Evolutionary conservation across 2,888 invertebrate species (phyloP), one percentile per base, ranked within the genome.

Genomic region (Drosophila vallismaia): DNA sequence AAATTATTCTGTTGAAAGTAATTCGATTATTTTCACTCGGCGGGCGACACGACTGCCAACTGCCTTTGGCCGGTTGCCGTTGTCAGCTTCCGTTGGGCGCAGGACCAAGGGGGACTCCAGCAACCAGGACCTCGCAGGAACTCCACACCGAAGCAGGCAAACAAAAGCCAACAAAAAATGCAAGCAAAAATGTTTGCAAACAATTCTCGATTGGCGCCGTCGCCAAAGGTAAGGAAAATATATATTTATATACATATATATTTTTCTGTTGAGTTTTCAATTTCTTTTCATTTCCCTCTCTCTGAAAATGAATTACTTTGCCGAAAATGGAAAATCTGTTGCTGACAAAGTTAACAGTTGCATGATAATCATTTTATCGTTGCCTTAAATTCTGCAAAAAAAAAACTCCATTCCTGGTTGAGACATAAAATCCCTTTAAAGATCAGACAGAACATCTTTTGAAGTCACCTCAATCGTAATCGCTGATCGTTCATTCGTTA

Each of bases 1-100:
- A 91, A 92, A 86, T 91, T 90, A 90, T 89, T 92, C 92, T 91
- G 86, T 89, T 90, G 92, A 91, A 92, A 91, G 89, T 92, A 92
- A 92, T 92, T 92, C 91, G 91, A 92, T 92, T 92, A 92, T 89
- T 91, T 89, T 88, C 91, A 90, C 90, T 91, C 89, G 88, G 90
- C 88, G 89, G 89, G 79, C 77, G 70, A 76, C 57, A 73, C 67
- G 75, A 71, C 67, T 69, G 70, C 68, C 69, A 66, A 70, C 70
- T 64, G 63, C 67, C 67, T 71, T 57, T 57, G 49, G 67, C 57
- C 50, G 50, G 49, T 75, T 85, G 78, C 82, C 75, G 73, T 75
- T 85, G 78, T 59, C 49, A 53, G 79, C 53, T 54, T 74, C 68
- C 69, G 52, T 31, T 50, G 48, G 59, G 62, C 69, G 29, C 46